A percentile compares a stretch with the other conserved stretches of the same genome.
Conservation (phyloP, 2,113 vertebrate species). For the Albula goreensis region DNA sequence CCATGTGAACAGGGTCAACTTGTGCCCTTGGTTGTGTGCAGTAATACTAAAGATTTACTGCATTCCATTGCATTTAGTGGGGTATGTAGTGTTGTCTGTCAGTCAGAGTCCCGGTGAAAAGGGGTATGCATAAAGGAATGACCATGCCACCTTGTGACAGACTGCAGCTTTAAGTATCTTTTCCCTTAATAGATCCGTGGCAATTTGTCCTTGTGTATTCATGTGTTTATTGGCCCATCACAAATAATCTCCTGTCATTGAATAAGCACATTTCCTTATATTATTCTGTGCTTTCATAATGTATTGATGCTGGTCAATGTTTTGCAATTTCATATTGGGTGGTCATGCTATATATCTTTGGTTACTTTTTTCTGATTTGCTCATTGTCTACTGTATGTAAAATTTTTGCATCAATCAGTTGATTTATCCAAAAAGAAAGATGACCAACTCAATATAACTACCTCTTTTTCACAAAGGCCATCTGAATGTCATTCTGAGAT, state of each 20-base stretch:
- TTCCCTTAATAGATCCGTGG: too few relatives aligned
- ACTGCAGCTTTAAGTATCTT: too few relatives aligned
- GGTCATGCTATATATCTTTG: neutral
- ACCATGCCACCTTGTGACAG: too few relatives aligned
- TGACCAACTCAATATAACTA: neutral
- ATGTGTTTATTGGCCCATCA: neutral
- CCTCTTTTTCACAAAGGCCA: conserved; percentile 1
- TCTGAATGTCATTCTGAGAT: neutral
- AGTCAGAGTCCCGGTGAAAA: too few relatives aligned
- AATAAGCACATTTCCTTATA: neutral
- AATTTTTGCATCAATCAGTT: neutral
- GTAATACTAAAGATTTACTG: too few relatives aligned
- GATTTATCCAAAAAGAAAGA: neutral
- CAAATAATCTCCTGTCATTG: neutral
- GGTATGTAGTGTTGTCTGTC: too few relatives aligned
- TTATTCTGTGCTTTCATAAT: neutral
- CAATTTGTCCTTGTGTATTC: neutral
- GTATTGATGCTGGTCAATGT: neutral
- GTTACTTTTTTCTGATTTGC: neutral
- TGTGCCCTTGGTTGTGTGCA: too few relatives aligned
- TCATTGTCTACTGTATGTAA: neutral
- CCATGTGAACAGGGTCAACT: too few relatives aligned
- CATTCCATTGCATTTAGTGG: too few relatives aligned
- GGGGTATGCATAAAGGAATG: too few relatives aligned
- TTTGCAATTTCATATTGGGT: too few relatives aligned